Conservation (phyloP, 2,113 vertebrate species). For the Hoplias malabaricus region DNA sequence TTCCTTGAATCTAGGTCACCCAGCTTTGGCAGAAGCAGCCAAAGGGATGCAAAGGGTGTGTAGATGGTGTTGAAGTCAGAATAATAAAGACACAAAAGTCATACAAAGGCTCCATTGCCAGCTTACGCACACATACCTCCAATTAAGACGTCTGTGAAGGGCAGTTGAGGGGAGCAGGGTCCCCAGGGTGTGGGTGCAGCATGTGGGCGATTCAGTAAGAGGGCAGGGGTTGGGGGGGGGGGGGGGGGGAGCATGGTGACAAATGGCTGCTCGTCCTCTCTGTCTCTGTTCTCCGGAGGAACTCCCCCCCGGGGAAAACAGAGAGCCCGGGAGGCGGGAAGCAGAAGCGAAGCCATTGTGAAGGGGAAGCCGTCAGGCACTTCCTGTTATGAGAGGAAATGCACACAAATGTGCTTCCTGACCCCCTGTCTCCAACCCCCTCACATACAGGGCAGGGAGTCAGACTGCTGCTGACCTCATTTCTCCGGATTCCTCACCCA, state of each 20-base stretch:
- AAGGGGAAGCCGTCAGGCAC: conserved; percentile 98
- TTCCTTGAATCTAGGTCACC: neutral
- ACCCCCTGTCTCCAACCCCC: conserved; percentile 68
- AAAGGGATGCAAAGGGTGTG: neutral
- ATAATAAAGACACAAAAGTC: conserved; percentile 19
- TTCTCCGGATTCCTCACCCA: conserved; percentile 42
- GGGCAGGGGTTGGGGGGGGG: conserved; percentile 13
- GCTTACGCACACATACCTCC: conserved; percentile 7
- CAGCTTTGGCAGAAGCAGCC: neutral
- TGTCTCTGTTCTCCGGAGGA: conserved; percentile 65
- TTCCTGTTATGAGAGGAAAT: conserved; percentile 99
- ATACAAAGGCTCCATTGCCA: conserved; percentile 10
- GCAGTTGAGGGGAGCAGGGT: conserved; percentile 13
- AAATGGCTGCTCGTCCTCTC: conserved; percentile 73
- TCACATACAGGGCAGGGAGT: conserved; percentile 72
- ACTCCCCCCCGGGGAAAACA: conserved; percentile 76
- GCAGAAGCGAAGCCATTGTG: conserved; percentile 98
- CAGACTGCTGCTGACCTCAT: conserved; percentile 79
- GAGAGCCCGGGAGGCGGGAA: conserved; percentile 85
- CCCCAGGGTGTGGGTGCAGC: conserved; percentile 15
- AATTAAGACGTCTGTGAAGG: conserved; percentile 32
- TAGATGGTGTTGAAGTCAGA: conserved; percentile 13
- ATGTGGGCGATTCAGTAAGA: conserved; percentile 34
- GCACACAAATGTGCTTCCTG: conserved; percentile 99
- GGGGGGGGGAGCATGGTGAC: conserved; percentile 55